Evolutionary conservation across 2,113 vertebrate species (phyloP), one percentile per base, ranked within the genome.

Genomic region (Hippoglossus stenolepis): DNA sequence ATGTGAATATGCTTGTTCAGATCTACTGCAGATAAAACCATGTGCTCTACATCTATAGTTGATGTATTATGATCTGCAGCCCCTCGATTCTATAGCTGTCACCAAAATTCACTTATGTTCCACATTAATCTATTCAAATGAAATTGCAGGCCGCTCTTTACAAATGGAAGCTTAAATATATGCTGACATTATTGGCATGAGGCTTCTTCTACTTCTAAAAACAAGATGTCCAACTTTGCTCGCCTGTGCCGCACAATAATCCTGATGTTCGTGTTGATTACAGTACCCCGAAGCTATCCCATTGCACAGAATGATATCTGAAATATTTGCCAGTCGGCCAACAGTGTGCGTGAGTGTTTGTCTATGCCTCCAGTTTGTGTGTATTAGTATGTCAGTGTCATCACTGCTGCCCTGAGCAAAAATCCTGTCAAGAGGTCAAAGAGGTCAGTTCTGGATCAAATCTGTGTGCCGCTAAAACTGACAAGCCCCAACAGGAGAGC

Each of bases 371-470:
- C 51, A 23, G 23, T 73, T 17, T 73, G 73, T 76, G 57, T 58
- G 61, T 62, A 31, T 85, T 65, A 31, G 75, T 66, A 73, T 56
- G 65, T 65, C 60, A 70, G 61, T 75, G 83, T 89, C 85, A 79
- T 75, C 63, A 75, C 69, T 83, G 79, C 82, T 82, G 66, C 87
- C 83, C 54, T 69, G 83, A 86, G 82, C 80, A 82, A 60, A 83
- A 83, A 77, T 82, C 83, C 86, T 86, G 89, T 92, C 89, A 87
- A 68, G 58, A 84, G 84, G 88, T 91, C 90, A 89, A 57, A 88
- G 51, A 86, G 88, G 90, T 93, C 83, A 2, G 53, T 75, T 79
- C 75, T 78, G 75, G 89, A 91, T 92, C 87, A 92, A 92, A 91
- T 88, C 73, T 82, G 80, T 79, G 78, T 87, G 84, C 77, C 51